Percentiles rank a stretch among this genome's conserved stretches.
Conservation (phyloP, 1,140 invertebrate species). For the Diabrotica virgifera region DNA sequence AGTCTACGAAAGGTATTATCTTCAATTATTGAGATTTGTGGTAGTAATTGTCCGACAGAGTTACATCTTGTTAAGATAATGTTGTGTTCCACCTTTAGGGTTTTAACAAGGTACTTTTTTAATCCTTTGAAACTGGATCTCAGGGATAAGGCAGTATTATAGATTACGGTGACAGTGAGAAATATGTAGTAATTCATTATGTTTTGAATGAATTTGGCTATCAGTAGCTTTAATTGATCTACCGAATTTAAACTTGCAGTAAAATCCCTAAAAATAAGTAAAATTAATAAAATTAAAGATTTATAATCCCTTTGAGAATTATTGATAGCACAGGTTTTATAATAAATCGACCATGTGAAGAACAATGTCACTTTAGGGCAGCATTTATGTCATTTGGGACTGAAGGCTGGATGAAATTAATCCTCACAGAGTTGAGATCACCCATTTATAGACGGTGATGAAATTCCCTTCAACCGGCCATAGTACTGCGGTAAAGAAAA, state of each 20-base stretch:
- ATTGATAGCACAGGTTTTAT: too few species aligned
- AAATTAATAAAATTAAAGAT: too few species aligned
- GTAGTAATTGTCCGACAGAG: not conserved
- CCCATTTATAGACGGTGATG: too few species aligned
- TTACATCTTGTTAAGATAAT: not conserved
- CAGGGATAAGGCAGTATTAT: conserved; percentile 7
- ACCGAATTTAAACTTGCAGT: not conserved
- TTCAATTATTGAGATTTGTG: not conserved
- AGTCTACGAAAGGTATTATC: conserved; percentile 8
- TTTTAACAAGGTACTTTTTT: not conserved
- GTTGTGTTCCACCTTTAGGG: conserved; percentile 5
- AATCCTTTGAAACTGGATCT: not conserved
- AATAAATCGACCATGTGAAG: too few species aligned
- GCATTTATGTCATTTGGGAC: too few species aligned
- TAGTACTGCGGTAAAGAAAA: too few species aligned
- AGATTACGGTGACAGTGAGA: conserved; percentile 8
- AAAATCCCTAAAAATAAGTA: conserved; percentile 8
- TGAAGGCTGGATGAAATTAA: too few species aligned
- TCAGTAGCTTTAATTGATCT: not conserved
- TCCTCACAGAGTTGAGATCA: too few species aligned
- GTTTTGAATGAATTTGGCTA: not conserved
- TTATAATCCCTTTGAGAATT: too few species aligned
- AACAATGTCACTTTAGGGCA: too few species aligned
- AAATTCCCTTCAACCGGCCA: too few species aligned
- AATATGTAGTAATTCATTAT: conserved; percentile 15